phyloP scores from a whole-genome alignment of 2,797 vertebrate species.

The Acrossocheilus wenchowensis region DNA sequence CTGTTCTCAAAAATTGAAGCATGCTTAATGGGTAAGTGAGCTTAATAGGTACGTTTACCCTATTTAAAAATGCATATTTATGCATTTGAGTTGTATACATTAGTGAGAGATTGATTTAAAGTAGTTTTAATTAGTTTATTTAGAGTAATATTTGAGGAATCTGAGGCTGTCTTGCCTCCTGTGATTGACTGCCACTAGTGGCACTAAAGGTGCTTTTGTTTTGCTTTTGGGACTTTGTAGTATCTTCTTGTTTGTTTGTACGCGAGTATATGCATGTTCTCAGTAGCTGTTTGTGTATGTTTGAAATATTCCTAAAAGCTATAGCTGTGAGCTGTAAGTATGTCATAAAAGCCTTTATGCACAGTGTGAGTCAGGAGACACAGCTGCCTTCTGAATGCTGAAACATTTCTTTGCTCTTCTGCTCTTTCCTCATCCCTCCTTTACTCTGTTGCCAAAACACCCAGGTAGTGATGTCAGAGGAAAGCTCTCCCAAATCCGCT shows the following conservation, averaged over 20 bases:
- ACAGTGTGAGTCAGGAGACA: slow-evolving; percentile 35
- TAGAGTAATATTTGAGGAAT: not conserved
- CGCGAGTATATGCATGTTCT: not conserved
- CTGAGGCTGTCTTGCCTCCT: not conserved
- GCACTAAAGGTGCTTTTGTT: slow-evolving; percentile 49
- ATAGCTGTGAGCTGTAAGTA: slow-evolving; percentile 40
- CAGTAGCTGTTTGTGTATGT: slow-evolving; percentile 27
- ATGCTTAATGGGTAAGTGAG: too few species aligned
- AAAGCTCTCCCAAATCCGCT: slow-evolving; percentile 43
- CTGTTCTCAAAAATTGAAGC: too few species aligned
- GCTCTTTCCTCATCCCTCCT: slow-evolving; percentile 42
- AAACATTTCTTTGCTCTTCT: slow-evolving; percentile 32
- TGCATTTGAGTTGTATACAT: not conserved
- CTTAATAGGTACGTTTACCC: too few species aligned
- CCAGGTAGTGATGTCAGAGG: slow-evolving; percentile 51
- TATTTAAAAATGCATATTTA: not conserved
- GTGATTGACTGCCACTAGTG: not conserved
- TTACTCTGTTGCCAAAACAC: slow-evolving; percentile 62
- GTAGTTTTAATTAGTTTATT: not conserved
- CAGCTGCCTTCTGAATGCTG: slow-evolving; percentile 49
- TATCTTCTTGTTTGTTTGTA: not conserved
- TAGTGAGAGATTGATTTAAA: not conserved
- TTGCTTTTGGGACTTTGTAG: slow-evolving; percentile 7
- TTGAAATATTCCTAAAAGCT: slow-evolving; percentile 31
- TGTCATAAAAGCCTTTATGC: slow-evolving; percentile 44